Percentiles rank a stretch among this genome's conserved stretches.
Conservation (phyloP, 2,888 invertebrate genomes). For the Anoncus sp. region DNA sequence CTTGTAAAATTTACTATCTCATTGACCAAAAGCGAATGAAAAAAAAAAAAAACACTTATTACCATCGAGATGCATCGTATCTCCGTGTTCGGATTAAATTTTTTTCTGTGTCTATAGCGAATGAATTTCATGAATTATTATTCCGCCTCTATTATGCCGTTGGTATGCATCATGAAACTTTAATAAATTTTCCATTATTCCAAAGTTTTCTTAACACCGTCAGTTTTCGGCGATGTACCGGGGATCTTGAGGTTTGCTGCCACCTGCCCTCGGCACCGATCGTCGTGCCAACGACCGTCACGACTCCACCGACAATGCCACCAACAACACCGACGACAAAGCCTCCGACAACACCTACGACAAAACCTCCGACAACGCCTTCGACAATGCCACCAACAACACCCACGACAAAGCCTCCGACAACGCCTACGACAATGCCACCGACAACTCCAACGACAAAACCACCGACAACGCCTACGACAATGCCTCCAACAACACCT, state of each 20-base stretch:
- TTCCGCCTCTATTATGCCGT: neutral
- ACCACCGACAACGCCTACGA: slow-evolving; percentile 52
- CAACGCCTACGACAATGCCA: slow-evolving; percentile 53
- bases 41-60: too few relatives aligned
- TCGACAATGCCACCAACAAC: slow-evolving; percentile 61
- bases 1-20: too few relatives aligned
- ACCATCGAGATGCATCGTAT: too few relatives aligned
- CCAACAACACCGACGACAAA: slow-evolving; percentile 32
- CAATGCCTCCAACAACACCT: slow-evolving; percentile 48
- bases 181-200: slow-evolving; percentile 3
- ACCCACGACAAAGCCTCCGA: slow-evolving; percentile 59
- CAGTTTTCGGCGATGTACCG: slow-evolving; percentile 81
- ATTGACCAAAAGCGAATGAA: too few relatives aligned
- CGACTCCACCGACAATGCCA: slow-evolving; percentile 33
- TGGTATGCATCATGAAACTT: neutral
- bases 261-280: slow-evolving; percentile 62
- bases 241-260: slow-evolving; percentile 84
- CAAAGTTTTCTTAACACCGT: slow-evolving; percentile 41
- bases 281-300: slow-evolving; percentile 64
- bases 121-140: neutral
- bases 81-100: neutral
- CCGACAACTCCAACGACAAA: slow-evolving; percentile 51
- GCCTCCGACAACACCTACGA: slow-evolving; percentile 38
- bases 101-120: neutral
- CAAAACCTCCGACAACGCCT: slow-evolving; percentile 9